Percentiles rank a stretch among this genome's conserved stretches.
These are phyloP conservation scores for Rotaria magnacalcarata DNA, from an alignment of 2,888 invertebrate genomes.

Conservation along the genomic window DNA sequence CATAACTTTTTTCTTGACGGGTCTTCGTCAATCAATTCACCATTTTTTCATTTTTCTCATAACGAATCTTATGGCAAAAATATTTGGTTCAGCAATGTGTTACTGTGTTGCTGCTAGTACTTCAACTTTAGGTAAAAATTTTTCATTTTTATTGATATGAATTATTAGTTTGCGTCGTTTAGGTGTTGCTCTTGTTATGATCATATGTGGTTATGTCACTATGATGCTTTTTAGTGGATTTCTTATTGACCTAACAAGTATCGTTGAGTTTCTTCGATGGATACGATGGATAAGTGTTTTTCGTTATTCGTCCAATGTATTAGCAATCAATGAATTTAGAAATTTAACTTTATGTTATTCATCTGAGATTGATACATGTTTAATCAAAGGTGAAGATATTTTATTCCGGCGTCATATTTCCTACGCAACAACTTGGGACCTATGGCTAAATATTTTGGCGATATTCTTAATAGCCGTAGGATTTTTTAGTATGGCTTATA, in stretches of 20 bases:
- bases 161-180: not conserved
- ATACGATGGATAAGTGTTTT: conserved; percentile 56
- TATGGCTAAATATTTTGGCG: conserved; percentile 54
- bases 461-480: conserved; percentile 50
- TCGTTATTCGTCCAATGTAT: conserved; percentile 54
- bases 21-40: not conserved
- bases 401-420: conserved; percentile 52
- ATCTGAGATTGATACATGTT: not conserved
- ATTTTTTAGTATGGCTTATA: conserved; percentile 52
- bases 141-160: not conserved
- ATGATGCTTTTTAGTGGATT: conserved; percentile 54
- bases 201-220: not conserved
- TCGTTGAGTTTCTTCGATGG: conserved; percentile 55
- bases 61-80: not conserved
- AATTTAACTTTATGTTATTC: conserved; percentile 37
- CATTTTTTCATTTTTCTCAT: not conserved
- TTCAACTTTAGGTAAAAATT: not conserved
- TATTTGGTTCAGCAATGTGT: not conserved
- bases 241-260: conserved; percentile 54
- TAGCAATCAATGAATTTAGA: conserved; percentile 46
- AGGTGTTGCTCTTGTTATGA: not conserved
- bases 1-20: conserved; percentile 57
- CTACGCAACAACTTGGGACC: conserved; percentile 52
- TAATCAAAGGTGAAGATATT: conserved; percentile 50
- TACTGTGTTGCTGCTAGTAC: not conserved